A percentile compares a stretch with the other conserved stretches of the same genome.
Conservation (phyloP, 2,113 vertebrate species). For the Perognathus longimembris region DNA sequence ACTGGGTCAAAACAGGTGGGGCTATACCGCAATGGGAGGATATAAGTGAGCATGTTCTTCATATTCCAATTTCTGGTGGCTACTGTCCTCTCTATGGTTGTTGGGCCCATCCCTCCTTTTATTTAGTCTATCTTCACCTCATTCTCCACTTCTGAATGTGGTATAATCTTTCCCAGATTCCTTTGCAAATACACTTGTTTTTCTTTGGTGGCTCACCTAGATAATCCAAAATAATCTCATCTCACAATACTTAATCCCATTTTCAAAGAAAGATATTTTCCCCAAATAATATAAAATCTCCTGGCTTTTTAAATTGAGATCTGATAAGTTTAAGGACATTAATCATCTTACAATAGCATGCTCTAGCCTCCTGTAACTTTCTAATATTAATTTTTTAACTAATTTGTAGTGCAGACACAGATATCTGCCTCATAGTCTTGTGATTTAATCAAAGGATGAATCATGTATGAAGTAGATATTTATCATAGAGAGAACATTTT, state of each 20-base stretch:
- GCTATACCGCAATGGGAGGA: fast-evolving
- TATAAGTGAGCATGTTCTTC: neutral
- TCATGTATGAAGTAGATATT: neutral
- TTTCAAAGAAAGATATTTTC: neutral
- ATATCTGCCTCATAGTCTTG: neutral
- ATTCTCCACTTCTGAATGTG: neutral
- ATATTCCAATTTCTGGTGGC: neutral
- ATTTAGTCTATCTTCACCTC: neutral
- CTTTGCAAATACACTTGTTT: neutral
- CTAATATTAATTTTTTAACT: neutral
- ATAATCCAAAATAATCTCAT: neutral
- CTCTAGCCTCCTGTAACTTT: neutral
- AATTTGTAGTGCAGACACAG: neutral
- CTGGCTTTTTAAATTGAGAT: neutral
- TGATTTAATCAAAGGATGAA: neutral
- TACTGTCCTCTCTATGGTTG: neutral
- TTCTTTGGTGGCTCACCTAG: neutral
- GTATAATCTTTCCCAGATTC: neutral
- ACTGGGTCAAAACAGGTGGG: neutral
- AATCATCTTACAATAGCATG: neutral
- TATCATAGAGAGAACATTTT: neutral
- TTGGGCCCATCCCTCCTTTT: neutral
- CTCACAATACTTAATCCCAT: neutral
- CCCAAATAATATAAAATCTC: neutral
- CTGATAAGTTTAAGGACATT: neutral